These are phyloP conservation scores for Ailuropoda melanoleuca DNA, from an alignment of 2,113 vertebrate genomes.

Conservation along the genomic window DNA sequence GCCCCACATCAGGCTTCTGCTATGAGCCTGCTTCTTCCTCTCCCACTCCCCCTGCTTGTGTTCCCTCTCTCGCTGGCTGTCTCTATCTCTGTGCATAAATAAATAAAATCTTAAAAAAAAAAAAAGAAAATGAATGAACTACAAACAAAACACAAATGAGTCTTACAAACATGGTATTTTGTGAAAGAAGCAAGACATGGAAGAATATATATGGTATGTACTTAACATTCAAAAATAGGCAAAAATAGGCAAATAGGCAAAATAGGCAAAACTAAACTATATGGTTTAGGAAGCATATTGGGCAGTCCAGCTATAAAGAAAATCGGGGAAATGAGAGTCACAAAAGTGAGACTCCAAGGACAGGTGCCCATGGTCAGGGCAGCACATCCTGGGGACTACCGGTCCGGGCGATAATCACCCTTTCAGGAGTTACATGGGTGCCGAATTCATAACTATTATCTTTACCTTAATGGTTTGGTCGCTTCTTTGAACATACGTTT, in stretches of 20 bases:
- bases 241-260: too few relatives aligned
- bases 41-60: too few relatives aligned
- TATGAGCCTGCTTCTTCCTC: too few relatives aligned
- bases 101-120: too few relatives aligned
- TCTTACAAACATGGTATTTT: not conserved
- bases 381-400: not conserved
- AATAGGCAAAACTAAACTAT: not conserved
- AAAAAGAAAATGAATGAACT: too few relatives aligned
- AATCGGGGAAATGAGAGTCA: not conserved
- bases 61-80: too few relatives aligned
- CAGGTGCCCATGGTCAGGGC: not conserved
- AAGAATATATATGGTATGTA: not conserved
- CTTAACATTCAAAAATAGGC: not conserved
- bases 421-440: not conserved
- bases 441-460: not conserved
- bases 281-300: not conserved
- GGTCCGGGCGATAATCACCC: not conserved
- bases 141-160: not conserved
- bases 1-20: too few relatives aligned
- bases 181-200: not conserved
- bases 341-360: not conserved
- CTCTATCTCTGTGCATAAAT: too few relatives aligned
- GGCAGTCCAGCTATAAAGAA: not conserved
- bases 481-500: not conserved
- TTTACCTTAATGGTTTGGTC: not conserved